These are phyloP conservation scores for Pangasius macronema DNA, from an alignment of 2,797 vertebrate genomes.

Conservation along the genomic window DNA sequence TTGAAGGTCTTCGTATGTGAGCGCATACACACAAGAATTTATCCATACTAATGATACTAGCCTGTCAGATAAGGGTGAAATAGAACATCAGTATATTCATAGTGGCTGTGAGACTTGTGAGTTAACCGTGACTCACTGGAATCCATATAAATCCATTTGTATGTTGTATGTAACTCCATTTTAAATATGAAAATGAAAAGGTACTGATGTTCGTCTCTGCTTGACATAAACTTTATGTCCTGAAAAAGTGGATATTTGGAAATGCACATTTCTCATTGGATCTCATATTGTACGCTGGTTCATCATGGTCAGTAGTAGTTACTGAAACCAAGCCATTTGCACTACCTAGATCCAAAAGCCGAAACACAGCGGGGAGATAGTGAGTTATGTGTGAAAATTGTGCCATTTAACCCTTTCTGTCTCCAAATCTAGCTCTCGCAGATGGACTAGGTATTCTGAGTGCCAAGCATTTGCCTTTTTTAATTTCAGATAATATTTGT, in stretches of 20 bases:
- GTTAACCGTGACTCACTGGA: background rate
- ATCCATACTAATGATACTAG: background rate
- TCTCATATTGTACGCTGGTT: no score
- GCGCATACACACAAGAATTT: background rate
- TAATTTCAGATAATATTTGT: background rate
- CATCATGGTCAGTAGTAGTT: background rate
- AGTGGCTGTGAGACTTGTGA: background rate
- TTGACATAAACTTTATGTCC: background rate
- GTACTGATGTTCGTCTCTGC: background rate
- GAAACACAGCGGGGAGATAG: background rate
- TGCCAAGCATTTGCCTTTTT: background rate
- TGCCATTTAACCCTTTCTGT: background rate
- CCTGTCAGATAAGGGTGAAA: background rate
- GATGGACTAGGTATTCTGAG: background rate
- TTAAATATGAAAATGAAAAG: background rate
- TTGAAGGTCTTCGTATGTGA: background rate
- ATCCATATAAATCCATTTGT: background rate
- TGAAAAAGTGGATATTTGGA: background rate
- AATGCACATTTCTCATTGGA: background rate
- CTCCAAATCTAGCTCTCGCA: background rate
- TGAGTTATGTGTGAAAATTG: background rate
- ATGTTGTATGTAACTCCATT: background rate
- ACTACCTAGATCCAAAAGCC: background rate
- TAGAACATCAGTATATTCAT: background rate
- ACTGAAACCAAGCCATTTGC: background rate